Conservation (phyloP, 2,888 invertebrate genomes). For the Lacanobia wlatinum region DNA sequence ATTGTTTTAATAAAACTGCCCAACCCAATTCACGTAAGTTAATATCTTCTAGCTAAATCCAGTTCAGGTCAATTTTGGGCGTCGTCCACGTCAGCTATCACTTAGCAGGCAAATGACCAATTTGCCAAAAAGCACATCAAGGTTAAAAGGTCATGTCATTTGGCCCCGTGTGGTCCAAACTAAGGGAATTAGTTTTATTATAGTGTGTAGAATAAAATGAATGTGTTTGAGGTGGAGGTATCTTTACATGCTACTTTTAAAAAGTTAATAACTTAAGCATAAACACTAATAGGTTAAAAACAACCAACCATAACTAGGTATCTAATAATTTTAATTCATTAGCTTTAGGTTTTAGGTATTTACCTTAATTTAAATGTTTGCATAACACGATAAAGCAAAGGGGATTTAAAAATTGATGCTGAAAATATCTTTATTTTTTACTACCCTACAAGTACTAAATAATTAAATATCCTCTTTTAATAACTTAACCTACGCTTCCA, state of each 20-base stretch:
- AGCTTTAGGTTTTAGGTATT: not conserved
- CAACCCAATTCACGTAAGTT: not conserved
- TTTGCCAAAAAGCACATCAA: conserved; percentile 81
- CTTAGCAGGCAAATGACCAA: conserved; percentile 75
- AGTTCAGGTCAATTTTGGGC: conserved; percentile 60
- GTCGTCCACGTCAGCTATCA: conserved; percentile 68
- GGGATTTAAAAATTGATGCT: no score
- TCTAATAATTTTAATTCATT: not conserved
- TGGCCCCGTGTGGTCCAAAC: conserved; percentile 52
- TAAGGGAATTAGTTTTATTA: conserved; percentile 29
- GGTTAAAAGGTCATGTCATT: conserved; percentile 75
- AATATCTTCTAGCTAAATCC: conserved; percentile 27
- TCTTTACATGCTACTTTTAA: not conserved
- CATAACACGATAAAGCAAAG: no score
- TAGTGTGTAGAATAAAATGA: not conserved
- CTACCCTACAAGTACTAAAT: no score
- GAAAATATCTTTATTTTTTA: no score
- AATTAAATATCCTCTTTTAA: no score
- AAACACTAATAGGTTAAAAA: no score
- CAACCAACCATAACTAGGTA: no score
- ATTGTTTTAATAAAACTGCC: not conserved
- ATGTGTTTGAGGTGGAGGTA: not conserved
- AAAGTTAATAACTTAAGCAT: no score
- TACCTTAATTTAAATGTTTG: no score
- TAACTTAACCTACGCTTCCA: no score